phyloP scores from a whole-genome alignment of 2,888 invertebrate genomes.

The Dasypolia templi region DNA sequence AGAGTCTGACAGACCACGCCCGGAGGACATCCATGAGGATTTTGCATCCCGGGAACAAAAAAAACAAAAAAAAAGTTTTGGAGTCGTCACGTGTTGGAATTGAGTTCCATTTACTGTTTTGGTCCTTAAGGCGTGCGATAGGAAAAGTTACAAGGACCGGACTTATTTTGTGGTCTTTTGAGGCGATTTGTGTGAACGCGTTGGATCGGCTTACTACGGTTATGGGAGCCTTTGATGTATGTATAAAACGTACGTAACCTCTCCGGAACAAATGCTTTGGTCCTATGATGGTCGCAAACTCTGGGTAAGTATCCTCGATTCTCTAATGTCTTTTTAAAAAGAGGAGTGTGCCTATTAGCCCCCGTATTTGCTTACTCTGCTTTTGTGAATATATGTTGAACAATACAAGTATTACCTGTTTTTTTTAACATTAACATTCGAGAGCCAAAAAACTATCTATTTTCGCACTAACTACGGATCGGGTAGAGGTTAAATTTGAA shows the following conservation, averaged over 20 bases:
- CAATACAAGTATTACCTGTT: no score
- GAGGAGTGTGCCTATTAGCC: not conserved
- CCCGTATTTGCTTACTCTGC: not conserved
- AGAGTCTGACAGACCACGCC: no score
- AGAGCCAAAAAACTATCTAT: not conserved
- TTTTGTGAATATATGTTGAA: not conserved
- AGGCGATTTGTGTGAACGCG: constrained; percentile 1
- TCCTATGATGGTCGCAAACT: not conserved
- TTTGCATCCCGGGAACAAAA: no score
- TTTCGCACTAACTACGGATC: not conserved
- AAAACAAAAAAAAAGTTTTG: constrained; percentile 18
- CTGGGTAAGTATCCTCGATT: not conserved
- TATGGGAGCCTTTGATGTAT: constrained; percentile 15
- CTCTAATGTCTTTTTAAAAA: not conserved
- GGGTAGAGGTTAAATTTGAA: no score
- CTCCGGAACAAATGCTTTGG: not conserved
- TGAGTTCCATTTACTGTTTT: constrained; percentile 11
- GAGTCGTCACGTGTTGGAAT: constrained; percentile 30
- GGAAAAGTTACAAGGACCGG: constrained; percentile 12
- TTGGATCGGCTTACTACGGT: constrained; percentile 11
- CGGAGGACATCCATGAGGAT: no score
- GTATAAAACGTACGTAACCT: constrained; percentile 8
- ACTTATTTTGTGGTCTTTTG: constrained; percentile 31
- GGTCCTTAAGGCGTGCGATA: constrained; percentile 20
- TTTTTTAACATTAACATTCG: no score